These are phyloP conservation scores for Menidia beryllina DNA, from an alignment of 2,113 vertebrate genomes.

Conservation along the genomic window DNA sequence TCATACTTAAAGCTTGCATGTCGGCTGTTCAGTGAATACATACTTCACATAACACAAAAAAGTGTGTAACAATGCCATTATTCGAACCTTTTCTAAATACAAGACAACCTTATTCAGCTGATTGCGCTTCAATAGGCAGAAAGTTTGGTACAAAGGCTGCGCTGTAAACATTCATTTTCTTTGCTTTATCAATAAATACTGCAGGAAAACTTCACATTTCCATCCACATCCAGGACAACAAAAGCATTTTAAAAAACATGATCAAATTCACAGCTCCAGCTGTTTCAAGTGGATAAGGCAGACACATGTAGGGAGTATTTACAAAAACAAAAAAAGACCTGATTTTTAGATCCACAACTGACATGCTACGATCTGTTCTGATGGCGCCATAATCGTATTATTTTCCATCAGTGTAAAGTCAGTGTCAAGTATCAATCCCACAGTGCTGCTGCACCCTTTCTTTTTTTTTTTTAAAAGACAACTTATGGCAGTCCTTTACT, in stretches of 20 bases:
- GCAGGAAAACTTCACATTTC: constrained; percentile 54
- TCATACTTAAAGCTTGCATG: constrained; percentile 59
- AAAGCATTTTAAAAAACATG: neutral
- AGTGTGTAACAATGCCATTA: constrained; percentile 52
- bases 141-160: constrained; percentile 48
- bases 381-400: neutral
- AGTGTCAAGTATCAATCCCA: constrained; percentile 36
- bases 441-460: constrained; percentile 20
- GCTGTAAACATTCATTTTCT: constrained; percentile 66
- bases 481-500: constrained; percentile 41
- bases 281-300: constrained; percentile 60
- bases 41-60: constrained; percentile 37
- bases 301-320: constrained; percentile 18
- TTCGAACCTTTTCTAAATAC: constrained; percentile 72
- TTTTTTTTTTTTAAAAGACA: constrained; percentile 23
- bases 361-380: neutral
- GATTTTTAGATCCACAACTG: constrained; percentile 28
- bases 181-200: constrained; percentile 67
- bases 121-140: constrained; percentile 59
- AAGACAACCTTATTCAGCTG: constrained; percentile 66
- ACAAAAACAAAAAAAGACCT: constrained; percentile 24
- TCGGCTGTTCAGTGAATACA: constrained; percentile 34
- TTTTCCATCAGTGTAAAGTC: constrained; percentile 21
- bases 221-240: constrained; percentile 17
- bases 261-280: constrained; percentile 48